These are phyloP conservation scores for Ferrisia virgata DNA, from an alignment of 2,888 invertebrate species.

Conservation along the genomic window DNA sequence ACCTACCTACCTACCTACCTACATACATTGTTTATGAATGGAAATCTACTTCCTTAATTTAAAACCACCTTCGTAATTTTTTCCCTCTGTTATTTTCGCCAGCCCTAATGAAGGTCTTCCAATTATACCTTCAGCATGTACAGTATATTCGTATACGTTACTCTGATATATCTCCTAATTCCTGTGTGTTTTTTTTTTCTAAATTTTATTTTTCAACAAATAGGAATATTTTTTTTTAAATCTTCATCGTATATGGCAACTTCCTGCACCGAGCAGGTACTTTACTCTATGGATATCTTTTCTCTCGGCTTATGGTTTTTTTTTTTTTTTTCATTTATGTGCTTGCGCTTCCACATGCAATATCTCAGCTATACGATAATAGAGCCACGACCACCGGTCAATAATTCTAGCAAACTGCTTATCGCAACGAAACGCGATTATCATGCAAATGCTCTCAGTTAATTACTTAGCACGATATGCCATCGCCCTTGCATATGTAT, in stretches of 20 bases:
- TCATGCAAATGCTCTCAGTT: neutral
- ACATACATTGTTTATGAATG: neutral
- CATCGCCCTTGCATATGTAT: too few relatives aligned
- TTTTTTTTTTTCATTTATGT: too few relatives aligned
- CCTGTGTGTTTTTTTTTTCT: too few relatives aligned
- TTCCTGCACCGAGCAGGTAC: neutral
- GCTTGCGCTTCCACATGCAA: neutral
- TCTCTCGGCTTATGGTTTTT: neutral
- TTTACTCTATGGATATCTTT: neutral
- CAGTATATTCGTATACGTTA: too few relatives aligned
- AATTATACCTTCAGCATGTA: too few relatives aligned
- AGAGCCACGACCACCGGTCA: neutral
- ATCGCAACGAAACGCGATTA: neutral
- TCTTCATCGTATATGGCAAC: neutral
- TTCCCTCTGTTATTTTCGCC: neutral
- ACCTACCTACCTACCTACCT: too few relatives aligned
- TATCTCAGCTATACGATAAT: neutral
- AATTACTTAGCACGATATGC: neutral
- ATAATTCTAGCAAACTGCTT: neutral
- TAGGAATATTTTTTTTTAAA: neutral
- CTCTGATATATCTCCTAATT: too few relatives aligned
- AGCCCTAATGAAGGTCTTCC: neutral
- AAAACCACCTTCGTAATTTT: neutral
- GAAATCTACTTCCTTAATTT: conserved; percentile 5
- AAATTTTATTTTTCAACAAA: neutral